These are phyloP conservation scores for Andinoacara biseriatus DNA, from an alignment of 2,113 vertebrate genomes.

Conservation along the genomic window DNA sequence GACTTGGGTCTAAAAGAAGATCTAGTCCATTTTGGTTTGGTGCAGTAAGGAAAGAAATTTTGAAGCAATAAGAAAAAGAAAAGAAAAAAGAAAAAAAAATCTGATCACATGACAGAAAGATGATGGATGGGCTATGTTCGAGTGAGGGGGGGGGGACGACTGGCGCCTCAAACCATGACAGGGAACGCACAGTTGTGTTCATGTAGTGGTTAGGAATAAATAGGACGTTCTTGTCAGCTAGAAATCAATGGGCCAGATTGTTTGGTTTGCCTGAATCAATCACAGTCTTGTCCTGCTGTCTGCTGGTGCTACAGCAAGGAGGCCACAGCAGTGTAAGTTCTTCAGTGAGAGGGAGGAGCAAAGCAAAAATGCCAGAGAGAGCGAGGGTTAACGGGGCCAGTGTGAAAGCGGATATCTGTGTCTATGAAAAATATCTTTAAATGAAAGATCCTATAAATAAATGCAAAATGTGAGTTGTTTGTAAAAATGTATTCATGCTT, in stretches of 20 bases:
- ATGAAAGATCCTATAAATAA: not conserved
- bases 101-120: slow-evolving; percentile 22
- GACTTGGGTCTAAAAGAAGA: not conserved
- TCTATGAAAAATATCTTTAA: slow-evolving; percentile 5
- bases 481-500: too few species aligned
- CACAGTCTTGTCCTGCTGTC: slow-evolving; percentile 74
- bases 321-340: slow-evolving; percentile 8
- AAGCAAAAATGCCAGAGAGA: slow-evolving; percentile 56
- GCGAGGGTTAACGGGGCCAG: slow-evolving; percentile 52
- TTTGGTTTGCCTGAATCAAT: slow-evolving; percentile 77
- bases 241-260: slow-evolving; percentile 78
- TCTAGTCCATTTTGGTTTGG: not conserved
- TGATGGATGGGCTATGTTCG: slow-evolving; percentile 41
- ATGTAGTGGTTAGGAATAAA: slow-evolving; percentile 53
- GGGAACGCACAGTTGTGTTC: slow-evolving; percentile 38
- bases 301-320: slow-evolving; percentile 26
- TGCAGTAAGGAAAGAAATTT: not conserved
- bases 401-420: not conserved
- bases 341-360: slow-evolving; percentile 46
- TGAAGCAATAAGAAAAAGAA: not conserved
- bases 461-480: not conserved
- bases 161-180: slow-evolving; percentile 20
- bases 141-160: not conserved
- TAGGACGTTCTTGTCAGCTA: slow-evolving; percentile 57
- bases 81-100: not conserved